Evolutionary conservation across 2,797 vertebrate genomes (phyloP).

Genomic region (Rhabdomys pumilio): DNA sequence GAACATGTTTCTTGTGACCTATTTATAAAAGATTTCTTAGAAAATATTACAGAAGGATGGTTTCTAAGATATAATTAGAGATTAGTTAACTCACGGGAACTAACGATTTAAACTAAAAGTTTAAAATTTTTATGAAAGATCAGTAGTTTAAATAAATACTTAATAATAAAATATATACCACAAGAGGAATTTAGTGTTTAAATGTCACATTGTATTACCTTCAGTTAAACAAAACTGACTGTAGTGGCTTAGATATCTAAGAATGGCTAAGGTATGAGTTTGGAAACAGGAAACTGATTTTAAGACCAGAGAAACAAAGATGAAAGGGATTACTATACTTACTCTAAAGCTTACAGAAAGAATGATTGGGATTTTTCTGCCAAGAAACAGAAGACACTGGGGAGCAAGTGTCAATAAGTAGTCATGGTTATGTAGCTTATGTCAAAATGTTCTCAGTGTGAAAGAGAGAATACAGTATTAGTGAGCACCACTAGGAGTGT

Average conservation of each 20-base stretch:
- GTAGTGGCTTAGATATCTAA: slow-evolving; percentile 74
- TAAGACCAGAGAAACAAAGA: slow-evolving; percentile 64
- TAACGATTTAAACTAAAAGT: neutral
- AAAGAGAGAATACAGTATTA: slow-evolving; percentile 75
- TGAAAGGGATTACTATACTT: slow-evolving; percentile 45
- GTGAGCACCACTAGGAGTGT: slow-evolving; percentile 83
- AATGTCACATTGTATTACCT: slow-evolving; percentile 76
- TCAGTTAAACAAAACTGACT: slow-evolving; percentile 77
- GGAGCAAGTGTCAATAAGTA: slow-evolving; percentile 41
- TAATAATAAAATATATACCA: slow-evolving; percentile 85
- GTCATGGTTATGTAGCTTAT: slow-evolving; percentile 69
- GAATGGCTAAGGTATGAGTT: slow-evolving; percentile 30
- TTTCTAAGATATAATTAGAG: slow-evolving; percentile 76
- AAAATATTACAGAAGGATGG: slow-evolving; percentile 55
- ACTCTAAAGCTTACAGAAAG: slow-evolving; percentile 59
- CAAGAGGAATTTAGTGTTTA: slow-evolving; percentile 83
- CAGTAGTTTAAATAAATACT: slow-evolving; percentile 90
- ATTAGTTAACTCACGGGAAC: slow-evolving; percentile 29
- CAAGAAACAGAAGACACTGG: slow-evolving; percentile 36
- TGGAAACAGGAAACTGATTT: slow-evolving; percentile 75
- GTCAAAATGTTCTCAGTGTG: slow-evolving; percentile 57
- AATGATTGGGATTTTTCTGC: slow-evolving; percentile 37
- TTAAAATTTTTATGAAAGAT: slow-evolving; percentile 80
- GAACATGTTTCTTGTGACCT: slow-evolving; percentile 68
- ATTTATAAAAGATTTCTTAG: slow-evolving; percentile 75